These are phyloP conservation scores for Mya arenaria DNA, from an alignment of 1,140 invertebrate genomes.

Conservation along the genomic window DNA sequence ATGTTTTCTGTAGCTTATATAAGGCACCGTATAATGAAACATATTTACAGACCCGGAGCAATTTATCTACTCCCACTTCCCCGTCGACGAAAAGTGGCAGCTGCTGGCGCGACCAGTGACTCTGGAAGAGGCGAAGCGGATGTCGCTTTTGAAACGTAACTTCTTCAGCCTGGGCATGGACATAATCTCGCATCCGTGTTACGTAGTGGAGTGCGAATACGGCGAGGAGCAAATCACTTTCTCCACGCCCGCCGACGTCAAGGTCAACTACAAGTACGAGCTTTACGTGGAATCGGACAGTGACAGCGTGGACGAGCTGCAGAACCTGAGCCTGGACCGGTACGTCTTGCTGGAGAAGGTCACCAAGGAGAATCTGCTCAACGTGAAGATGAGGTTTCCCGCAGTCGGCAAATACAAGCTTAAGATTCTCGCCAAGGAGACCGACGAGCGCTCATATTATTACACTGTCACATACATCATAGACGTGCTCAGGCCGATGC, in stretches of 20 bases:
- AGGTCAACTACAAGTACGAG: constrained; percentile 64
- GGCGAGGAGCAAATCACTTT: constrained; percentile 56
- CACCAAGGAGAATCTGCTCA: constrained; percentile 57
- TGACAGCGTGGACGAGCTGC: constrained; percentile 44
- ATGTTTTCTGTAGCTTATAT: background rate
- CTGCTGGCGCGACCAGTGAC: constrained; percentile 63
- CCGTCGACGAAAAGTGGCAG: constrained; percentile 78
- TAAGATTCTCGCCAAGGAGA: constrained; percentile 65
- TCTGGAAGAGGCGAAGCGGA: constrained; percentile 62
- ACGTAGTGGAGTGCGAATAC: constrained; percentile 54
- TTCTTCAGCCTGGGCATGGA: constrained; percentile 64
- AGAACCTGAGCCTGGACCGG: constrained; percentile 56
- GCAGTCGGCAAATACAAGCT: constrained; percentile 63
- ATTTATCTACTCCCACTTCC: constrained; percentile 83
- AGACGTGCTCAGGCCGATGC: constrained; percentile 55
- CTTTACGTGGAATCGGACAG: constrained; percentile 56
- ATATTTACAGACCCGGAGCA: constrained; percentile 79
- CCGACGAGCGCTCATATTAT: constrained; percentile 55
- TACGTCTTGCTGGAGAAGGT: constrained; percentile 67
- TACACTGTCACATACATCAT: constrained; percentile 62
- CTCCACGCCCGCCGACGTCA: constrained; percentile 47
- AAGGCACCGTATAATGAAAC: background rate
- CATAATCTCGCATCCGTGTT: constrained; percentile 58
- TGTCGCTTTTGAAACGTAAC: constrained; percentile 62
- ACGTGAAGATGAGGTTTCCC: constrained; percentile 64